Percentiles rank a stretch among this genome's conserved stretches.
phyloP scores from a whole-genome alignment of 2,113 vertebrate genomes.

The Panthera tigris region DNA sequence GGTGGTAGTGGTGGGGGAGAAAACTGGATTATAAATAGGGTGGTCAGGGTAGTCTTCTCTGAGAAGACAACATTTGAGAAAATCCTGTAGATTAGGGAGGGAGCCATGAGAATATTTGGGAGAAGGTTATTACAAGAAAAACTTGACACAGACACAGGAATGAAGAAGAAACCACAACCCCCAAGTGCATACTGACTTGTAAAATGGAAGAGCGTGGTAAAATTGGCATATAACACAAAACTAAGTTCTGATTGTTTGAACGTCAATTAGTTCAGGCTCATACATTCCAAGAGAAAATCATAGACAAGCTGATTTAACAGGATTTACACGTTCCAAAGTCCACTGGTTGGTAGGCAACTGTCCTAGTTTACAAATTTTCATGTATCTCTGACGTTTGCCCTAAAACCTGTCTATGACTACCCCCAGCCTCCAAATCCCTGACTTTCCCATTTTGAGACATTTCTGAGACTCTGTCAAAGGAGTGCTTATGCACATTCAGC shows the following conservation, averaged over 20 bases:
- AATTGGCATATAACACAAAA: not conserved
- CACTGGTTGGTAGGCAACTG: not conserved
- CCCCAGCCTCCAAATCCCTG: not conserved
- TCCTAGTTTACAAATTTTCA: not conserved
- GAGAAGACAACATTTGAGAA: not conserved
- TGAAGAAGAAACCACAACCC: not conserved
- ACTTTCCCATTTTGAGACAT: not conserved
- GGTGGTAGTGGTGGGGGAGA: not conserved
- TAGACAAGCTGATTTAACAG: not conserved
- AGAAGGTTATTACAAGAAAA: not conserved
- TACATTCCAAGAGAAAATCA: not conserved
- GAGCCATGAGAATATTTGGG: not conserved
- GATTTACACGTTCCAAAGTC: not conserved
- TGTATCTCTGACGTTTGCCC: not conserved
- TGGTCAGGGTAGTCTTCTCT: not conserved
- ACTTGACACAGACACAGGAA: not conserved
- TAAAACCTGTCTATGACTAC: not conserved
- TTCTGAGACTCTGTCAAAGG: not conserved
- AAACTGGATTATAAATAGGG: not conserved
- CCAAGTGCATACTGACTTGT: not conserved
- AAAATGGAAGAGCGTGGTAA: not conserved
- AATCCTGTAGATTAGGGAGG: not conserved
- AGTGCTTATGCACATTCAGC: not conserved
- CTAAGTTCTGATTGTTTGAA: not conserved
- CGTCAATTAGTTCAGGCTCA: not conserved